Evolutionary conservation across 2,797 vertebrate genomes (phyloP).

Genomic region (Danio aesculapii): DNA sequence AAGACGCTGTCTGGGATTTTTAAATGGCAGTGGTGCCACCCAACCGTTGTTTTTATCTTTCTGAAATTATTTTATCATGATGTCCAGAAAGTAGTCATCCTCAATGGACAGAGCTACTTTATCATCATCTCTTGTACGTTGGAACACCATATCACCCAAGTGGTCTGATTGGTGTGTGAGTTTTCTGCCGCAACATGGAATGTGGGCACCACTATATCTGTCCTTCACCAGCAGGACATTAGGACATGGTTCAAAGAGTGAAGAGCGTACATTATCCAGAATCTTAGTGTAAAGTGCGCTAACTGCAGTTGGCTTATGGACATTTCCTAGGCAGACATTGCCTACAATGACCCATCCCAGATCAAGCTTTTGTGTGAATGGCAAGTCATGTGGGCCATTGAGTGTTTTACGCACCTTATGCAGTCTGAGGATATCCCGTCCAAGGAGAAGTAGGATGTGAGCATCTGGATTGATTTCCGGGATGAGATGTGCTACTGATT

Average conservation of each 20-base stretch:
- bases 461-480: background rate
- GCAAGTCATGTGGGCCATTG: background rate
- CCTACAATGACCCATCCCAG: background rate
- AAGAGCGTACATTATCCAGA: background rate
- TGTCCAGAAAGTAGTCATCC: constrained; percentile 3
- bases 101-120: constrained; percentile 10
- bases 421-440: background rate
- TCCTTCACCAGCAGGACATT: background rate
- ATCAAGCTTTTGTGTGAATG: background rate
- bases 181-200: background rate
- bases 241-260: background rate
- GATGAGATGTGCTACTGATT: background rate
- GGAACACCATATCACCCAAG: background rate
- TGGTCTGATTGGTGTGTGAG: background rate
- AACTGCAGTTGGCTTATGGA: background rate
- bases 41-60: background rate
- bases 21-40: background rate
- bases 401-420: background rate
- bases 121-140: background rate
- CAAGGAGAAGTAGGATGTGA: background rate
- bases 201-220: background rate
- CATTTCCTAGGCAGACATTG: background rate
- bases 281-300: background rate
- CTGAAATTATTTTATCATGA: background rate
- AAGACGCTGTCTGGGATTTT: background rate